phyloP scores from a whole-genome alignment of 2,888 invertebrate genomes.

The Leptopilina drosophilae region DNA sequence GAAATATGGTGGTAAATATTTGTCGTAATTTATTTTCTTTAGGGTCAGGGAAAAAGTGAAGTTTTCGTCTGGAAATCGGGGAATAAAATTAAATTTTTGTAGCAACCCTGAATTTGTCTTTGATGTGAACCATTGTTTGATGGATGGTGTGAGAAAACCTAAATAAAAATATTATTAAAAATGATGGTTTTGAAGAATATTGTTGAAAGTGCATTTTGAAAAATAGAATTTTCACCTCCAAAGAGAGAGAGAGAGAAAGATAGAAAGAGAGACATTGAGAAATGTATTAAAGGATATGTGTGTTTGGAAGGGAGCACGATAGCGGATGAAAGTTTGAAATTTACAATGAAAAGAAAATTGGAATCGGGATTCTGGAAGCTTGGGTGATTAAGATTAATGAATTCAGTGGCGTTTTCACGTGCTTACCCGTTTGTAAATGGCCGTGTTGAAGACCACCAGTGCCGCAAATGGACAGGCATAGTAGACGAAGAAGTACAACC shows the following conservation, averaged over 20 bases:
- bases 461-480: slow-evolving; percentile 94
- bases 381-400: slow-evolving; percentile 39
- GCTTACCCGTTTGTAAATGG: slow-evolving; percentile 91
- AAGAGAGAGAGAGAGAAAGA: neutral
- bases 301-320: neutral
- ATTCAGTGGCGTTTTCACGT: slow-evolving; percentile 12
- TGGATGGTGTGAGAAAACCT: no score
- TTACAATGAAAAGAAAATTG: slow-evolving; percentile 38
- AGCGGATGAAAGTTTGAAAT: slow-evolving; percentile 20
- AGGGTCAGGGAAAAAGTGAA: no score
- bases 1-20: no score
- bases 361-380: slow-evolving; percentile 20
- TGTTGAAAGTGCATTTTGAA: neutral
- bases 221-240: neutral
- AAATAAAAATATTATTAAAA: no score
- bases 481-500: slow-evolving; percentile 96
- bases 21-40: no score
- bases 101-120: no score
- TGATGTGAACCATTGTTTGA: no score
- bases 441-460: slow-evolving; percentile 92
- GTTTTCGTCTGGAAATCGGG: no score
- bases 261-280: neutral
- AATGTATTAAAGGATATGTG: neutral
- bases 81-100: no score
- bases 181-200: no score